phyloP scores from a whole-genome alignment of 2,113 vertebrate species.

The Ptychochromis oligacanthus region DNA sequence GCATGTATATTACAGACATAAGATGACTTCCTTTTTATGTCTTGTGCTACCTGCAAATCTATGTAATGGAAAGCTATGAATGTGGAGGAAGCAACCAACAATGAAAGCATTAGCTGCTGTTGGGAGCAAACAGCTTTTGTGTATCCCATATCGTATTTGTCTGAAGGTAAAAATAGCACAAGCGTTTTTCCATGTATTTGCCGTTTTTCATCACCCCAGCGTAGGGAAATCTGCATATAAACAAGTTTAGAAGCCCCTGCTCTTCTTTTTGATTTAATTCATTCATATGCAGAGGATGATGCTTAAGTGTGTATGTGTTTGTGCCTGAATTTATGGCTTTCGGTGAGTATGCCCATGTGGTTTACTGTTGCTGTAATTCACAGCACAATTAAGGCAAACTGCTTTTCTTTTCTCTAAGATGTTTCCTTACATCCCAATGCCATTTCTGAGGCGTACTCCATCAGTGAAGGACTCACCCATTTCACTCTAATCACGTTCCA shows the following conservation, averaged over 20 bases:
- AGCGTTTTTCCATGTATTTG: conserved; percentile 48
- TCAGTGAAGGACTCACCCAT: conserved; percentile 40
- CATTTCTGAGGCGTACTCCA: conserved; percentile 18
- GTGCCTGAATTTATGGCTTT: conserved; percentile 44
- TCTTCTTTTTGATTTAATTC: conserved; percentile 56
- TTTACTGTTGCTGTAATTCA: conserved; percentile 65
- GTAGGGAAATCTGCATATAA: conserved; percentile 67
- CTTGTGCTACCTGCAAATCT: conserved; percentile 42
- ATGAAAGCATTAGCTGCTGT: conserved; percentile 20
- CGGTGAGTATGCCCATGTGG: conserved; percentile 23
- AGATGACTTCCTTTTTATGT: conserved; percentile 33
- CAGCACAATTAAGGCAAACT: conserved; percentile 66
- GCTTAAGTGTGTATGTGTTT: conserved; percentile 33
- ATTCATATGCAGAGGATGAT: conserved; percentile 48
- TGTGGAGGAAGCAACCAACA: conserved; percentile 22
- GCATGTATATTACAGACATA: conserved; percentile 19
- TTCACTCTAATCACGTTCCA: conserved; percentile 52
- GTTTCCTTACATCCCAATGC: conserved; percentile 15
- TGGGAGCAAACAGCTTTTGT: conserved; percentile 49
- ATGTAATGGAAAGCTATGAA: conserved; percentile 21
- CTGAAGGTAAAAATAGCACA: conserved; percentile 58
- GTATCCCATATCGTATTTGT: conserved; percentile 25
- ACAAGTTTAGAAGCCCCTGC: conserved; percentile 61
- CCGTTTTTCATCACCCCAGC: conserved; percentile 53
- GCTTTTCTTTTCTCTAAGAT: conserved; percentile 42